Evolutionary conservation across 2,888 invertebrate genomes (phyloP), one percentile per base, ranked within the genome.

Genomic region (Acanthosepion pharaonis): DNA sequence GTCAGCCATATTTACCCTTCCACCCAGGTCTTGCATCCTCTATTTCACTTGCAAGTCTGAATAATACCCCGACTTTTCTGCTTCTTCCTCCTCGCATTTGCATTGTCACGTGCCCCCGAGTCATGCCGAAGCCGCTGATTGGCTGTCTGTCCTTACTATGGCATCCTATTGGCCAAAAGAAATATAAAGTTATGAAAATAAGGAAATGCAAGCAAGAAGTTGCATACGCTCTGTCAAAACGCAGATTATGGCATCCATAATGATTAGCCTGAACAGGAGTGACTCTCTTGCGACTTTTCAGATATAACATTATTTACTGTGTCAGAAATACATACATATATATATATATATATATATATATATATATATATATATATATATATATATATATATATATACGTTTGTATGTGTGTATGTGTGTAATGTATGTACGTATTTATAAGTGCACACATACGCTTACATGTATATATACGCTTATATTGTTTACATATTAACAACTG

Each of bases 271-370:
- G n/a, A 5, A 23, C 23, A n/a, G 78, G 78, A 78, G n/a, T 9
- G 78, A n/a, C 15, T 78, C 33, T 78, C 78, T n/a, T 78, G 78
- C 33, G 78, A 78, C 11, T 78, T 78, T 78, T 78, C 78, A 78
- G n/a, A 78, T n/a, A n/a, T 33, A 78, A 33, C n/a, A 1, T 15
- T n/a, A 18, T 11, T 59, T 6, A 59, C 23, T 20, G 0, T 23
- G 25, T 23, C 59, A n/a, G 20, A 20, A 59, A n/a, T n/a, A n/a
- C 0, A 78, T n/a, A n/a, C 2, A 78, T 78, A 78, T n/a, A 78
- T 78, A 78, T n/a, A 78, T n/a, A 78, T n/a, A 78, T 78, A 78
- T 78, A n/a, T 78, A 78, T 78, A 64, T 64, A 28, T 64, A 64
- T 64, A 64, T 64, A 64, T 64, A 25, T 64, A 28, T 64, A 64